These are phyloP conservation scores for Gastracanthus pulcherrimus DNA, from an alignment of 2,888 invertebrate genomes.

Conservation along the genomic window DNA sequence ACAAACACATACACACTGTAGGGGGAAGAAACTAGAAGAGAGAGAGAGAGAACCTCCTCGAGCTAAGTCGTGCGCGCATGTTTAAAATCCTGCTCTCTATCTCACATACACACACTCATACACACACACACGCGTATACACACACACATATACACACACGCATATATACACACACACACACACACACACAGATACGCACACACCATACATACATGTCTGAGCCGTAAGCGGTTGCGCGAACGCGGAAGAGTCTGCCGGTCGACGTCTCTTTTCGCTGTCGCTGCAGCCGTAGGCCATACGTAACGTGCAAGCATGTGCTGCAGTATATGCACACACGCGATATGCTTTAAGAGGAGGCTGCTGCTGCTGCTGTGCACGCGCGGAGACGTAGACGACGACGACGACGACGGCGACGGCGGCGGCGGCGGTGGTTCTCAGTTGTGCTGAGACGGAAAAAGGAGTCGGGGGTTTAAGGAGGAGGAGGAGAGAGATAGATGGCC, in stretches of 20 bases:
- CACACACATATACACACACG: slow-evolving; percentile 17
- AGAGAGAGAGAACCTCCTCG: slow-evolving; percentile 60
- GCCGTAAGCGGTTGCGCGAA: slow-evolving; percentile 73
- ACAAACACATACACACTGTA: neutral
- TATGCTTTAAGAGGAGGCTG: neutral
- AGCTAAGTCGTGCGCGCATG: slow-evolving; percentile 64
- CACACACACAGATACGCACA: slow-evolving; percentile 12
- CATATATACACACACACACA: slow-evolving; percentile 58
- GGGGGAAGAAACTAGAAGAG: slow-evolving; percentile 47
- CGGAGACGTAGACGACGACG: neutral
- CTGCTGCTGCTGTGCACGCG: neutral
- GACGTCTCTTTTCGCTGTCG: slow-evolving; percentile 49
- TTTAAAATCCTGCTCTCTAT: slow-evolving; percentile 61
- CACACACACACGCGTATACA: slow-evolving; percentile 13
- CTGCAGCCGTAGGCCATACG: slow-evolving; percentile 57
- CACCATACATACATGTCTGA: slow-evolving; percentile 58
- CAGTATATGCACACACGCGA: slow-evolving; percentile 56
- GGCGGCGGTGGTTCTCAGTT: too few relatives aligned
- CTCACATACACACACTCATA: slow-evolving; percentile 41
- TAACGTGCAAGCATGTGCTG: slow-evolving; percentile 61
- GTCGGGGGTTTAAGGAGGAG: neutral
- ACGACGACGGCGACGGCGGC: neutral
- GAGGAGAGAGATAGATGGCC: neutral
- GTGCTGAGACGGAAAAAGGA: slow-evolving; percentile 32
- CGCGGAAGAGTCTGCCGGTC: slow-evolving; percentile 71